phyloP scores from a whole-genome alignment of 2,888 invertebrate species.

The Drosophila recens region DNA sequence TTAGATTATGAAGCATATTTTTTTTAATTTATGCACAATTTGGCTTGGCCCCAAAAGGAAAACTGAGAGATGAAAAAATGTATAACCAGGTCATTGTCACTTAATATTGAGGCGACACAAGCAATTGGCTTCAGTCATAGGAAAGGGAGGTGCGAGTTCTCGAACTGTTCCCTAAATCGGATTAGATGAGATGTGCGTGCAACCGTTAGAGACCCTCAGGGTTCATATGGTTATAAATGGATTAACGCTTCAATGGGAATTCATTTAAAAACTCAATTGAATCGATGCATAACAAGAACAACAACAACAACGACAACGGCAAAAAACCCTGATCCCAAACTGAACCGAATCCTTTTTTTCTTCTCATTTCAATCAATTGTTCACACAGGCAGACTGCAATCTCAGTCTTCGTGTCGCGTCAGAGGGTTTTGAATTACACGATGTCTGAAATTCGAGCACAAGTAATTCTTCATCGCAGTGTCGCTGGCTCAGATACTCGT shows the following conservation, averaged over 20 bases:
- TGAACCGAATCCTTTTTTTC: slow-evolving; percentile 59
- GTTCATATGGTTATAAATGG: slow-evolving; percentile 62
- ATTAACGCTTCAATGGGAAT: slow-evolving; percentile 80
- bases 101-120: slow-evolving; percentile 64
- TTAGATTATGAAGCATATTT: slow-evolving; percentile 54
- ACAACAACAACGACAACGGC: background rate
- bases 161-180: slow-evolving; percentile 55
- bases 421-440: slow-evolving; percentile 65
- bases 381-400: slow-evolving; percentile 46
- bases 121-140: slow-evolving; percentile 60
- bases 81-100: slow-evolving; percentile 75
- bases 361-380: slow-evolving; percentile 70
- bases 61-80: background rate
- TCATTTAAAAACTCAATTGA: slow-evolving; percentile 64
- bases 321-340: slow-evolving; percentile 18
- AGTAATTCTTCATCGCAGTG: slow-evolving; percentile 67
- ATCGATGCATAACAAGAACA: slow-evolving; percentile 19
- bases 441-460: slow-evolving; percentile 70
- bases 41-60: slow-evolving; percentile 29
- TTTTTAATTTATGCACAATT: slow-evolving; percentile 77
- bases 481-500: slow-evolving; percentile 24
- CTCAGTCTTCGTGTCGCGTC: slow-evolving; percentile 22
- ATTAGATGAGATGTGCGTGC: slow-evolving; percentile 74
- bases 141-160: slow-evolving; percentile 1
- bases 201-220: slow-evolving; percentile 61